phyloP scores from a whole-genome alignment of 1,140 invertebrate genomes.

The Aphelinus certus region DNA sequence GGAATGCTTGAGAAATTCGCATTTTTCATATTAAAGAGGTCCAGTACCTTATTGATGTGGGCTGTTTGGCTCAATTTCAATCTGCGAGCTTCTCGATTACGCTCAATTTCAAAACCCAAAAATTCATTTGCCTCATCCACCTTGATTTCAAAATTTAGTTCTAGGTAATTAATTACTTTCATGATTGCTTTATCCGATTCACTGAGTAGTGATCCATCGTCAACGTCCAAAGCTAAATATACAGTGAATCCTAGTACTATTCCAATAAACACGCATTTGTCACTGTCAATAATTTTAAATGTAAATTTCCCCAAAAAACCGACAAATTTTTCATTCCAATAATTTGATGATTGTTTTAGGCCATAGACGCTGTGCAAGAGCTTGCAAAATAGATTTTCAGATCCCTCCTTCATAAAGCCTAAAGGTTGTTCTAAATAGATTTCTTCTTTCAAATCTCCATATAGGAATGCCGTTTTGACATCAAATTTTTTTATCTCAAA shows the following conservation, averaged over 20 bases:
- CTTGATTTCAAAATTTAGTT: constrained; percentile 47
- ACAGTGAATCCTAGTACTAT: constrained; percentile 4
- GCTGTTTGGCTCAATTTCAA: not conserved
- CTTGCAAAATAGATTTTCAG: constrained; percentile 27
- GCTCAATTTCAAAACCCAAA: constrained; percentile 50
- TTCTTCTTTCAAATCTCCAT: constrained; percentile 11
- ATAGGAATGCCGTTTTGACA: constrained; percentile 10
- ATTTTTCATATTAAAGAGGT: too few relatives aligned
- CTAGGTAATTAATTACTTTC: constrained; percentile 42
- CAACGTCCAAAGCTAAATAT: constrained; percentile 41
- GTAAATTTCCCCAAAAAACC: constrained; percentile 33
- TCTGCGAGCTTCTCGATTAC: constrained; percentile 34
- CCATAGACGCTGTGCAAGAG: constrained; percentile 57
- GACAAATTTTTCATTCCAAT: constrained; percentile 54
- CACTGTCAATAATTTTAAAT: not conserved
- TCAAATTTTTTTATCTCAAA: not conserved
- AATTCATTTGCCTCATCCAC: constrained; percentile 35
- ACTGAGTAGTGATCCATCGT: constrained; percentile 51
- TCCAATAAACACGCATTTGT: constrained; percentile 22
- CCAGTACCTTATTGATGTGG: not conserved
- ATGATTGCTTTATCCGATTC: constrained; percentile 39
- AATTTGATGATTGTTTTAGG: constrained; percentile 57
- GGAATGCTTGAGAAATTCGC: not conserved
- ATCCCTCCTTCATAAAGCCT: constrained; percentile 21
- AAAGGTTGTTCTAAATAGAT: constrained; percentile 9